Conservation (phyloP, 2,797 vertebrate genomes). For the Melopsittacus undulatus region DNA sequence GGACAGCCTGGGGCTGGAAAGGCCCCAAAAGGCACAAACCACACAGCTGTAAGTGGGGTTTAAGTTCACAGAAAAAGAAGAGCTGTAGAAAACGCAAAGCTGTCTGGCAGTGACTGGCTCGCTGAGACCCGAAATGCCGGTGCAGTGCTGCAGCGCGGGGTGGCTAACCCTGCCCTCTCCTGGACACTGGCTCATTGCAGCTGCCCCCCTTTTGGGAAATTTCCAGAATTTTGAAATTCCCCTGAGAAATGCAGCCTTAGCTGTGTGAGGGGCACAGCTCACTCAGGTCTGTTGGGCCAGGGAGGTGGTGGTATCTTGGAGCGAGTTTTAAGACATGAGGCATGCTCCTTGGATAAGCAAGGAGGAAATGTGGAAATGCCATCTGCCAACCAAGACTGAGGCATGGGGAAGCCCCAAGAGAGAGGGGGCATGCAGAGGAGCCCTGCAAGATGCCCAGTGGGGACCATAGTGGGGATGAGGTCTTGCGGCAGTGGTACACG, state of each 20-base stretch:
- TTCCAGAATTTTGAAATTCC: neutral
- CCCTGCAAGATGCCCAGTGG: too few species aligned
- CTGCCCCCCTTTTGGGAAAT: accelerated
- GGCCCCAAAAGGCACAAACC: neutral
- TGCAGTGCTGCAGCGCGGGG: neutral
- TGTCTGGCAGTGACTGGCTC: accelerated
- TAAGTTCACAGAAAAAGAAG: accelerated
- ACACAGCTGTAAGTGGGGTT: neutral
- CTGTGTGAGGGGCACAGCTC: neutral
- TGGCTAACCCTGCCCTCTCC: conserved; percentile 10
- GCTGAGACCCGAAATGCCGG: accelerated
- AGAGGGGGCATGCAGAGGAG: accelerated
- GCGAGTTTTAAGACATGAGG: neutral
- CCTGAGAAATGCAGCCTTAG: neutral
- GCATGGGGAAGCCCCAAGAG: neutral
- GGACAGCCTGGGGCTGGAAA: neutral
- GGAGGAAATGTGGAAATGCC: neutral
- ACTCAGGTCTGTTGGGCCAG: neutral
- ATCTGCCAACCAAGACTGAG: neutral
- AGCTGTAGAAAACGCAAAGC: neutral
- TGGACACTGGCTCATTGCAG: neutral
- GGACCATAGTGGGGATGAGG: neutral
- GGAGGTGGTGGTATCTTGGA: neutral
- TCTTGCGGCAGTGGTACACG: accelerated
- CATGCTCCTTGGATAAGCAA: accelerated